A percentile compares a stretch with the other conserved stretches of the same genome.
Conservation (phyloP, 2,888 invertebrate species). For the Drosophila fulvimacula region DNA sequence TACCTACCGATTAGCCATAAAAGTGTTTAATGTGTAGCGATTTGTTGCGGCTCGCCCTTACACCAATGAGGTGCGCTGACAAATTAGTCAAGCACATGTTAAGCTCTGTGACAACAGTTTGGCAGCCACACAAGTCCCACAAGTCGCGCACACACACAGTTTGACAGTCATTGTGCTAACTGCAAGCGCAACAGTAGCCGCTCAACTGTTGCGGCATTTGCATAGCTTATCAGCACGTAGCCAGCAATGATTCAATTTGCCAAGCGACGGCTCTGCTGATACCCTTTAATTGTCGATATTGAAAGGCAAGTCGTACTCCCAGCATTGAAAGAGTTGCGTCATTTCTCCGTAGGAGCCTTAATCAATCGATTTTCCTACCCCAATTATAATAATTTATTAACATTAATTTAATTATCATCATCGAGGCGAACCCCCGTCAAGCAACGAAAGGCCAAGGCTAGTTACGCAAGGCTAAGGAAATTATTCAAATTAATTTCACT, state of each 20-base stretch:
- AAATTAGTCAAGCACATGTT: constrained; percentile 35
- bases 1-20: constrained; percentile 20
- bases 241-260: constrained; percentile 15
- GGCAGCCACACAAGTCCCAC: background rate
- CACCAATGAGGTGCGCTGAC: constrained; percentile 5
- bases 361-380: constrained; percentile 15
- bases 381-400: constrained; percentile 19
- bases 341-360: background rate
- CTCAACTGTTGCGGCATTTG: constrained; percentile 23
- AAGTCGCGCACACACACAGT: constrained; percentile 23
- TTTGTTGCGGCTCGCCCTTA: constrained; percentile 34
- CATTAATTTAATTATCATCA: constrained; percentile 1
- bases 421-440: no score
- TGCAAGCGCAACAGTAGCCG: constrained; percentile 20
- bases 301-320: background rate
- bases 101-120: constrained; percentile 8
- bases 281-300: background rate
- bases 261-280: background rate
- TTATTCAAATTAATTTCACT: background rate
- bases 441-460: background rate
- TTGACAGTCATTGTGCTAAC: constrained; percentile 3
- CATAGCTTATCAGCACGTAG: constrained; percentile 22
- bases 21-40: constrained; percentile 19
- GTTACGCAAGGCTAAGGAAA: background rate
- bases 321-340: background rate